Base-by-base conservation (phyloP, 2,113 vertebrate genomes). In the Setophaga coronata region DNA sequence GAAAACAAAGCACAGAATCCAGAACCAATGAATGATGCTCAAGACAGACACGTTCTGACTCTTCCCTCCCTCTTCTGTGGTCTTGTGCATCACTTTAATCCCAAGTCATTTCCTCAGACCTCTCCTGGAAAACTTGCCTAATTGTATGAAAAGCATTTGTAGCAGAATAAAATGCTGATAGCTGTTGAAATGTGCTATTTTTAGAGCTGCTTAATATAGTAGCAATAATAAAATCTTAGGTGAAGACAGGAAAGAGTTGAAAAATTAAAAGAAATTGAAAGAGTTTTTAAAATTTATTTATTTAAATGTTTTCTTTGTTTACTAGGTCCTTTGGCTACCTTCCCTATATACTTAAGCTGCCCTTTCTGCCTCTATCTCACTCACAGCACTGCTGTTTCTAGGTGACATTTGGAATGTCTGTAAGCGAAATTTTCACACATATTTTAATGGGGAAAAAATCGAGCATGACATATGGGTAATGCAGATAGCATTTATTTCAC, bases 351-450 rank as follows among this genome's bases (percentile, higher is more conserved):
- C 43, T 83, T 81, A 89, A 56, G 23, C 64, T 81, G 54, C 58
- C 62, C 47, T 90, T 93, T 94, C 38, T 88, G 14, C 47, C 29
- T 90, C 62, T 86, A 10, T 87, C 57, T 86, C 54, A 60, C 24
- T 94, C 79, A 81, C 25, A 86, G 33, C 31, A 45, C 40, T 93
- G 48, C 56, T 92, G 56, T 82, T 91, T 90, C 87, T 56, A 83
- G 47, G 69, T 95, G 92, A 95, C 82, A 96, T 93, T 96, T 92
- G 88, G 25, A 93, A 90, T 25, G 67, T 50, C 90, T 83, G 48
- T 87, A 70, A 88, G 79, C 14, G 0, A 90, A 73, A 93, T 81
- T 90, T 90, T 74, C 45, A 88, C 51, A 33, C n/a, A 81, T 79
- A 69, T 74, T 95, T 93, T 90, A 96, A 89, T 71, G 64, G 48